Evolutionary conservation across 2,888 invertebrate genomes (phyloP).

Genomic region (Spilosoma lubricipeda): DNA sequence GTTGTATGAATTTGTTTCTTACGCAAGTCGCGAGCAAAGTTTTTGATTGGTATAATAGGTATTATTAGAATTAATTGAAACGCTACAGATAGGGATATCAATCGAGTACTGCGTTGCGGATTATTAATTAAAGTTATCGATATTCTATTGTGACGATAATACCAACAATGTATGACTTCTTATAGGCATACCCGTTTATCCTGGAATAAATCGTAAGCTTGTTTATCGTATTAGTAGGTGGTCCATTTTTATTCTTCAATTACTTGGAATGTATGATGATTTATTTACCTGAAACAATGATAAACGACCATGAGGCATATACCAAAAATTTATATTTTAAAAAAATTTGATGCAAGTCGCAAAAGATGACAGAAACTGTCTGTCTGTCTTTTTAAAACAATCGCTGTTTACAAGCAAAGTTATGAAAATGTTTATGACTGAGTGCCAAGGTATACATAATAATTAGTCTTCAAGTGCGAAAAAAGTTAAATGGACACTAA

Average conservation of each 20-base stretch:
- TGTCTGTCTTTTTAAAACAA: too few species aligned
- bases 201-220: neutral
- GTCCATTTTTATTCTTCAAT: neutral
- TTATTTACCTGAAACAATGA: neutral
- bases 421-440: too few species aligned
- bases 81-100: conserved; percentile 26
- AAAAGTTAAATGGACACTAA: too few species aligned
- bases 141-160: conserved; percentile 11
- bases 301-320: neutral
- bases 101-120: conserved; percentile 19
- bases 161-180: neutral
- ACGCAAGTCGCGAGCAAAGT: conserved; percentile 40
- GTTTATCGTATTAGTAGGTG: neutral
- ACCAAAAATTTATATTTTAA: too few species aligned
- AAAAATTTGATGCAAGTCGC: neutral
- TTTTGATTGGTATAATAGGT: conserved; percentile 51
- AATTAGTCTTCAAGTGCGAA: too few species aligned
- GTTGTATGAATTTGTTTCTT: conserved; percentile 55
- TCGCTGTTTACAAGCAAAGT: too few species aligned
- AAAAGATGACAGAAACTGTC: neutral
- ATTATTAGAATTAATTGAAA: conserved; percentile 45
- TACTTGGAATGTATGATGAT: neutral
- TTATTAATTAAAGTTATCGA: conserved; percentile 17
- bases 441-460: too few species aligned
- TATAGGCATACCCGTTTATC: neutral